Percentiles rank a stretch among this genome's conserved stretches.
Evolutionary conservation across 1,140 invertebrate species (phyloP).

Genomic region (Oreohelix idahoensis): DNA sequence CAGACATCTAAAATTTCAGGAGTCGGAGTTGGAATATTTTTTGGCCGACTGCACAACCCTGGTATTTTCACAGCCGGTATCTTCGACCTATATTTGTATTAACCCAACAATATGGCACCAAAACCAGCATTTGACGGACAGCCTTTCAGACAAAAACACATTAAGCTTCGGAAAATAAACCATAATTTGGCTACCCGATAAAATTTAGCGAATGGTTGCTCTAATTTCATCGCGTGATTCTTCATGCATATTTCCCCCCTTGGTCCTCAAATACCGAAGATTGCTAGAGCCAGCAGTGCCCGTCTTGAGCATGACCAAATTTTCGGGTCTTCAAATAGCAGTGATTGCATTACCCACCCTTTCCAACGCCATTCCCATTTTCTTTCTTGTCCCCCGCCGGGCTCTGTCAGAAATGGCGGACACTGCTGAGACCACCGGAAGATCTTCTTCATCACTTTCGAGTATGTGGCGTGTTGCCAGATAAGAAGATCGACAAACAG

Average conservation of each 20-base stretch:
- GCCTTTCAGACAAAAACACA: not conserved
- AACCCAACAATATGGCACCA: too few relatives aligned
- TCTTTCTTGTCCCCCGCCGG: not conserved
- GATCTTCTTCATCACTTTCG: slow-evolving; percentile 3
- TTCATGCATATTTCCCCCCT: not conserved
- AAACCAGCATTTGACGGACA: too few relatives aligned
- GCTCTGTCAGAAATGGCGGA: slow-evolving; percentile 1
- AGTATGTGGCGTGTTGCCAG: not conserved
- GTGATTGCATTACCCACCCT: slow-evolving; percentile 28
- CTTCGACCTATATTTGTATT: too few relatives aligned
- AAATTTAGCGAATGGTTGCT: not conserved
- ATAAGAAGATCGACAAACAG: slow-evolving; percentile 26
- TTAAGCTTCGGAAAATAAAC: not conserved
- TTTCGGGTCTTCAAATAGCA: slow-evolving; percentile 25
- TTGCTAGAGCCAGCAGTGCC: slow-evolving; percentile 9
- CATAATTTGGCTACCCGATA: not conserved
- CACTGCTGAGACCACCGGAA: slow-evolving; percentile 7
- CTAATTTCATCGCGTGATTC: slow-evolving; percentile 14
- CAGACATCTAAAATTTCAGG: too few relatives aligned
- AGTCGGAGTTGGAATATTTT: too few relatives aligned
- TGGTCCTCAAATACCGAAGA: slow-evolving; percentile 17
- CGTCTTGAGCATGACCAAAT: not conserved
- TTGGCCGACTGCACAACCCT: too few relatives aligned
- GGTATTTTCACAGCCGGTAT: too few relatives aligned
- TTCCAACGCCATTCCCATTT: not conserved